Base-by-base conservation (phyloP, 2,888 invertebrate genomes). In the Clistopyga incitator region DNA sequence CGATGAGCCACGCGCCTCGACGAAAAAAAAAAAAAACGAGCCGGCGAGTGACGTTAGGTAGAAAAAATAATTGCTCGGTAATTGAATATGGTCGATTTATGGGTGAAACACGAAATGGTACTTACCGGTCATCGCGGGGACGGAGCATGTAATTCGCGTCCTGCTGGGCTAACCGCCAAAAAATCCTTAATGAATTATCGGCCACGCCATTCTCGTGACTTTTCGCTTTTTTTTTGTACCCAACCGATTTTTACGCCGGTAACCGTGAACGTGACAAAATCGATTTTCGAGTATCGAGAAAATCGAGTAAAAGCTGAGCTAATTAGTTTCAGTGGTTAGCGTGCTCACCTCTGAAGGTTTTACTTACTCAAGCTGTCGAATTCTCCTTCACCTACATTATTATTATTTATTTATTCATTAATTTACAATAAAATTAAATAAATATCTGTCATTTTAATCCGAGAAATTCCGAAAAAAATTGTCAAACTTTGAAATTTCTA, bases 1-100 rank as follows among this genome's bases (percentile, higher is more conserved):
- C 70, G 38, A 25, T 29, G 23, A 50, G 38, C 29, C 84, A 65
- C 85, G 81, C 77, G 79, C 74, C 78, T 18, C 10, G 15, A 10
- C n/a, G 42, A 1, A 8, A 65, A 42, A 64, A 64, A 64, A 18
- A 18, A 42, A 20, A 65, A 45, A 42, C 0, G 10, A 42, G 4
- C 29, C 29, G 29, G n/a, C n/a, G n/a, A n/a, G n/a, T n/a, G n/a
- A 20, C n/a, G 13, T 61, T 38, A 18, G 23, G 20, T 20, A 20
- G 23, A 54, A 54, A 54, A 23, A 23, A 54, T 20, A 54, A 54
- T 23, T 54, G 3, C 20, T 20, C 18, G 18, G 20, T 52, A 54
- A 54, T 10, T 23, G 54, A 54, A 54, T 20, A 20, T 20, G 20
- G 20, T 11, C 10, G 11, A 11, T 23, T 54, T 20, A 54, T 23